These are phyloP conservation scores for Piliocolobus tephrosceles DNA, from an alignment of 2,113 vertebrate genomes.

Conservation along the genomic window DNA sequence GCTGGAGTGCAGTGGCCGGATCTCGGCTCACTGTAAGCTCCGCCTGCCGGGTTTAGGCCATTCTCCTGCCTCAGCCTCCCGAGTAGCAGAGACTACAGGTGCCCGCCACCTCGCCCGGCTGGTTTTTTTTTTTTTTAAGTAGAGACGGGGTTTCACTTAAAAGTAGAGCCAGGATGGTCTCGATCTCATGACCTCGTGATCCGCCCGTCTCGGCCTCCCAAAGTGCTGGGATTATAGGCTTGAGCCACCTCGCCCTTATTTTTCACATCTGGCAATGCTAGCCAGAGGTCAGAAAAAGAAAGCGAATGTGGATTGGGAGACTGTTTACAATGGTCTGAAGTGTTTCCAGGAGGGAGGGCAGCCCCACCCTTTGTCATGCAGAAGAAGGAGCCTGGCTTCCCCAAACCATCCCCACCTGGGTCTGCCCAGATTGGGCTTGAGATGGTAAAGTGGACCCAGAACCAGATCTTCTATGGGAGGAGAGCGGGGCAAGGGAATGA, in stretches of 20 bases:
- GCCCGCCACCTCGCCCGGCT: rapidly evolving
- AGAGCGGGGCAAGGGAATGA: neutral
- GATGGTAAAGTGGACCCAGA: neutral
- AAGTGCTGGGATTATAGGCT: no score
- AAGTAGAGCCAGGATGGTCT: no score
- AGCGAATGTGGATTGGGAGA: conserved; percentile 34
- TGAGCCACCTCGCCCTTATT: no score
- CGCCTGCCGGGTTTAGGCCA: no score
- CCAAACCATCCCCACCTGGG: neutral
- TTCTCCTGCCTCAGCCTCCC: no score
- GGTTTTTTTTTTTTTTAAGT: no score
- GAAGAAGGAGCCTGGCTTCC: neutral
- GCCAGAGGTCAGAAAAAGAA: neutral
- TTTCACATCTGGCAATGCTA: neutral
- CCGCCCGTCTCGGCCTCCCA: no score
- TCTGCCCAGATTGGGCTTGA: neutral
- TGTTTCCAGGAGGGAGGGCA: rapidly evolving
- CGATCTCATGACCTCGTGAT: no score
- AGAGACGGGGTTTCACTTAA: no score
- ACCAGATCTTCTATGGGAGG: neutral
- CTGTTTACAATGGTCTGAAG: neutral
- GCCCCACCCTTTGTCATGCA: conserved; percentile 52
- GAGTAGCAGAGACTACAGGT: no score
- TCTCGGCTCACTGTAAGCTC: no score
- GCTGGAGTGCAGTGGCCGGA: no score